These are phyloP conservation scores for Diadophis punctatus DNA, from an alignment of 2,113 vertebrate genomes.

Conservation along the genomic window DNA sequence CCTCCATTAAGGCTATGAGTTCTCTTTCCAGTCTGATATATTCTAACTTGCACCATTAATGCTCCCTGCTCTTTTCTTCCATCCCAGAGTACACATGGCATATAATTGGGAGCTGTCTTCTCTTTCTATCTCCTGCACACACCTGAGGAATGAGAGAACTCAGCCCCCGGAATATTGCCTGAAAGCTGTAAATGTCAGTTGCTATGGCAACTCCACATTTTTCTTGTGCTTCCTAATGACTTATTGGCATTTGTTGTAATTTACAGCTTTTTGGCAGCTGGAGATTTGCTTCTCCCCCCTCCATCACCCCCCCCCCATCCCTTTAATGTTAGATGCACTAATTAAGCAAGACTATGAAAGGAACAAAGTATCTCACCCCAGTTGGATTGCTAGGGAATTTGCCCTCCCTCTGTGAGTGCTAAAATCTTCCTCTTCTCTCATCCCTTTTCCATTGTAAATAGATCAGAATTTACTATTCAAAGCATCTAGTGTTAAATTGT, in stretches of 20 bases:
- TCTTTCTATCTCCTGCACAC: background rate
- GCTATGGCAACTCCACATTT: conserved; percentile 59
- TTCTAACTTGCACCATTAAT: background rate
- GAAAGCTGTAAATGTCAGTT: conserved; percentile 51
- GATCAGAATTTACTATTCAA: background rate
- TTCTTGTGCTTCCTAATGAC: conserved; percentile 54
- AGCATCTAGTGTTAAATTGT: background rate
- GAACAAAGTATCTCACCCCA: background rate
- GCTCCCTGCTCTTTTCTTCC: background rate
- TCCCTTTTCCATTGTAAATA: background rate
- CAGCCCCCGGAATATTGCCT: conserved; percentile 39
- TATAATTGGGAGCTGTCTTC: background rate
- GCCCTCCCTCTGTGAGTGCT: background rate
- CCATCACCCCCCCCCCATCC: background rate
- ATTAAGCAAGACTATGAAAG: background rate
- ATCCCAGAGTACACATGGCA: background rate
- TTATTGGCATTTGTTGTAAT: conserved; percentile 53
- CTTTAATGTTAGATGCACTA: background rate
- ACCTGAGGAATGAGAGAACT: conserved; percentile 35
- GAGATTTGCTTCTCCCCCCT: background rate
- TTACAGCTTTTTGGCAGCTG: background rate
- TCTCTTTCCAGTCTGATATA: background rate
- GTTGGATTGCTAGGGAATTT: background rate
- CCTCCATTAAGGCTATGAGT: background rate
- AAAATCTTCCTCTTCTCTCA: background rate